A percentile compares a stretch with the other conserved stretches of the same genome.
phyloP scores from a whole-genome alignment of 2,888 invertebrate species.

The Lamellibrachia satsuma region DNA sequence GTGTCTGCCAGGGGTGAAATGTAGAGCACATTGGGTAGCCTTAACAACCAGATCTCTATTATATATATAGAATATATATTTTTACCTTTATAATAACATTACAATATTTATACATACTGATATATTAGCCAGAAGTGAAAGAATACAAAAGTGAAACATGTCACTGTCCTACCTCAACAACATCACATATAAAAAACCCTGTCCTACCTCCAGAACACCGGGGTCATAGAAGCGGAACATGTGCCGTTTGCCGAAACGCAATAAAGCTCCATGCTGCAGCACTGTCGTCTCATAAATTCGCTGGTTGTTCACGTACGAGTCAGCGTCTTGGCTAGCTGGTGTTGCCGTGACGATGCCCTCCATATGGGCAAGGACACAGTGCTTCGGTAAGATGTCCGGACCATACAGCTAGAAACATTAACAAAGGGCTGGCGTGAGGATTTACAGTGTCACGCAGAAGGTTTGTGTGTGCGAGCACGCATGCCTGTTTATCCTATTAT shows the following conservation, averaged over 20 bases:
- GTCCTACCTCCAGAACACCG: conserved; percentile 53
- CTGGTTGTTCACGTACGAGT: conserved; percentile 93
- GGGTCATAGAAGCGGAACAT: conserved; percentile 69
- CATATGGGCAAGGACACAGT: conserved; percentile 91
- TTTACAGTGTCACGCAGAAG: background rate
- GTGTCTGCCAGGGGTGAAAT: background rate
- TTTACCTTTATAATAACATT: background rate
- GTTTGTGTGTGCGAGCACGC: no score
- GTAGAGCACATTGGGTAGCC: background rate
- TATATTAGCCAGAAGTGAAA: background rate
- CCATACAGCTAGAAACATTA: conserved; percentile 73
- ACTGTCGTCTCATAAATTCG: conserved; percentile 91
- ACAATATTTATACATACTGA: background rate
- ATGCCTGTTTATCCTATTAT: no score
- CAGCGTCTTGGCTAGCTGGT: conserved; percentile 90
- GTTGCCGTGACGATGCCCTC: conserved; percentile 93
- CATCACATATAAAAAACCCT: background rate
- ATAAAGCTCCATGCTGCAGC: conserved; percentile 72
- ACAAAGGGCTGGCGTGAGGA: background rate
- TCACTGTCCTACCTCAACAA: background rate
- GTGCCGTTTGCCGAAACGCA: conserved; percentile 68
- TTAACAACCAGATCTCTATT: background rate
- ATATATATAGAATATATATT: background rate
- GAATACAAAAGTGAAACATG: background rate
- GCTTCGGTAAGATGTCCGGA: conserved; percentile 90